Base-by-base conservation (phyloP, 1,140 invertebrate genomes). In the Trypoxylus dichotomus region DNA sequence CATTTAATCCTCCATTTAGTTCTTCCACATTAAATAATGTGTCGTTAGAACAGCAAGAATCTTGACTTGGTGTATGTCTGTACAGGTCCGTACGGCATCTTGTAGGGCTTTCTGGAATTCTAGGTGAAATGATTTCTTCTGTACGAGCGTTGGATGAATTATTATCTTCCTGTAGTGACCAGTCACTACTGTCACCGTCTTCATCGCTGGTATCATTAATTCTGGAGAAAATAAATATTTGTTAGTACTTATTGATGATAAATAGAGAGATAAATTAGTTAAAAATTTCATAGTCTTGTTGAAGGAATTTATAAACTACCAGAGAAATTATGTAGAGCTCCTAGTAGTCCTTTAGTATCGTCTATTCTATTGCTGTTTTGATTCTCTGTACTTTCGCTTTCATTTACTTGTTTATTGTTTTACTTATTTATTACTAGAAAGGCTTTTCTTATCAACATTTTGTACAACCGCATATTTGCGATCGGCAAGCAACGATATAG, bases 31-130 rank as follows among this genome's bases (percentile, higher is more conserved):
- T 90, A 81, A 90, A 90, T 3, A 90, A 83, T 1, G 90, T 90
- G 81, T 90, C 90, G 80, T 90, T 90, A 37, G 90, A 90, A 83
- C 90, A 90, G 86, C 89, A 90, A 5, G 89, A 90, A 81, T 90
- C 89, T 79, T 90, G 89, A 79, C 89, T 90, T 73, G 89, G 89
- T 25, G 90, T 89, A 82, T 90, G 89, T 8, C 88, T 87, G 76
- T 89, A 80, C n/a, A 76, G 80, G 8, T 76, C 77, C 32, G 77
- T 81, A 5, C 27, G 21, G 24, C 13, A 68, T 27, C 77, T 77
- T 6, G 81, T 74, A 11, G 81, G 81, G 78, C 83, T 85, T 43
- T 84, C 81, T 32, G 76, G 76, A n/a, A 79, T 80, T 74, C 80
- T 77, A 2, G 80, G 72, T 1, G 82, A 83, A 24, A 60, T 77